Evolutionary conservation across 2,797 vertebrate species (phyloP).

Genomic region (Sorex maritimensis): DNA sequence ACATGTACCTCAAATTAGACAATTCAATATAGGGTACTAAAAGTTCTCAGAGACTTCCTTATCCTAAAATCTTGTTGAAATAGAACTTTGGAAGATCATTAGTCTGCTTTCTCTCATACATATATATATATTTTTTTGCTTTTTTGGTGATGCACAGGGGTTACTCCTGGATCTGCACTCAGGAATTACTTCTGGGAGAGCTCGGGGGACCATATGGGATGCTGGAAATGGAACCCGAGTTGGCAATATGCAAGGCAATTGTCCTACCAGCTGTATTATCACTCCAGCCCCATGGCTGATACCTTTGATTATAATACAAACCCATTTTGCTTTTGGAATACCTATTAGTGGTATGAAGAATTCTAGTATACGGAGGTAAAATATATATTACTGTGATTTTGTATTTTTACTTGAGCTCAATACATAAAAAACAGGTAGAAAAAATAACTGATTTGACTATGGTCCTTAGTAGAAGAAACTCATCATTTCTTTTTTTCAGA

Average conservation of each 20-base stretch:
- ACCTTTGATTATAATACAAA: conserved; percentile 66
- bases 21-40: neutral
- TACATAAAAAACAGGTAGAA: conserved; percentile 41
- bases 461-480: conserved; percentile 26
- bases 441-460: conserved; percentile 44
- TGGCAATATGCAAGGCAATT: too few species aligned
- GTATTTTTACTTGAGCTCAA: conserved; percentile 51
- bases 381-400: conserved; percentile 47
- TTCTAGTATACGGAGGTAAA: neutral
- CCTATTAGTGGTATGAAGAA: conserved; percentile 46
- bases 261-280: too few species aligned
- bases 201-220: too few species aligned
- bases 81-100: conserved; percentile 59
- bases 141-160: neutral
- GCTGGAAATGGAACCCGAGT: too few species aligned
- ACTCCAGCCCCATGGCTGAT: too few species aligned
- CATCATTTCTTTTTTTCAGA: conserved; percentile 50
- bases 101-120: too few species aligned
- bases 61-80: conserved; percentile 13
- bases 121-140: neutral
- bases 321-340: conserved; percentile 34
- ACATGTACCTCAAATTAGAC: conserved; percentile 13
- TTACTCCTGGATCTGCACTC: too few species aligned
- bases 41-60: conserved; percentile 45
- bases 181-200: too few species aligned